A percentile compares a stretch with the other conserved stretches of the same genome.
Evolutionary conservation across 1,140 invertebrate genomes (phyloP).

Genomic region (Drosophila ambigua): DNA sequence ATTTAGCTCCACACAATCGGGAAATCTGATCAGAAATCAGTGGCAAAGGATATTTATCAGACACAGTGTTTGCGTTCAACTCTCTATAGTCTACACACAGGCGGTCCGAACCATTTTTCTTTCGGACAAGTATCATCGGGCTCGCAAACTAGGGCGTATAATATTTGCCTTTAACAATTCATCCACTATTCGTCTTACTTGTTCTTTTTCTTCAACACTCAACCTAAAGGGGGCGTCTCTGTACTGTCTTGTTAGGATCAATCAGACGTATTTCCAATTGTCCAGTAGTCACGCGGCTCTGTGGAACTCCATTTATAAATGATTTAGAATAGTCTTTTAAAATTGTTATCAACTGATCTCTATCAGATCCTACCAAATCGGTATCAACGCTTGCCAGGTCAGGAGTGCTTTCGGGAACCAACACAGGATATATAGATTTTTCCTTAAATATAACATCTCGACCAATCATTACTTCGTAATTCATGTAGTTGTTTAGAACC

Average conservation of each 20-base stretch:
- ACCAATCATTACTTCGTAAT: conserved; percentile 23
- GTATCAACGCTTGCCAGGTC: conserved; percentile 1
- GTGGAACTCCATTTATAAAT: conserved; percentile 15
- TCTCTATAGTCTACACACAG: conserved; percentile 8
- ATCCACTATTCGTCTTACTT: background rate
- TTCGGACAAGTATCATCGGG: conserved; percentile 11
- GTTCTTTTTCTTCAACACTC: conserved; percentile 10
- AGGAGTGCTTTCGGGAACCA: background rate
- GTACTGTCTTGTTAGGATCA: conserved; percentile 12
- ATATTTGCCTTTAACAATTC: conserved; percentile 11
- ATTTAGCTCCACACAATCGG: background rate
- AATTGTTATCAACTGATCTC: background rate
- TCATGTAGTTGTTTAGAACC: conserved; percentile 13
- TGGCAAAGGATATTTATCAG: conserved; percentile 15
- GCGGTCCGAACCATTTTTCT: conserved; percentile 6
- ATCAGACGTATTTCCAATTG: conserved; percentile 2
- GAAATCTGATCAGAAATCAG: conserved; percentile 2
- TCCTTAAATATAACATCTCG: conserved; percentile 6
- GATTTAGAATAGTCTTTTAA: conserved; percentile 1
- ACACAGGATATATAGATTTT: background rate
- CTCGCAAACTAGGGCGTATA: conserved; percentile 6
- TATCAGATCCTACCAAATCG: background rate
- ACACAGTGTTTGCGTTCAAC: conserved; percentile 7
- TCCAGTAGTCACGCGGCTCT: conserved; percentile 2
- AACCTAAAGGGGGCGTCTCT: conserved; percentile 7